A percentile compares a stretch with the other conserved stretches of the same genome.
phyloP scores from a whole-genome alignment of 2,797 vertebrate genomes.

The Melanotaenia parkinsoni region DNA sequence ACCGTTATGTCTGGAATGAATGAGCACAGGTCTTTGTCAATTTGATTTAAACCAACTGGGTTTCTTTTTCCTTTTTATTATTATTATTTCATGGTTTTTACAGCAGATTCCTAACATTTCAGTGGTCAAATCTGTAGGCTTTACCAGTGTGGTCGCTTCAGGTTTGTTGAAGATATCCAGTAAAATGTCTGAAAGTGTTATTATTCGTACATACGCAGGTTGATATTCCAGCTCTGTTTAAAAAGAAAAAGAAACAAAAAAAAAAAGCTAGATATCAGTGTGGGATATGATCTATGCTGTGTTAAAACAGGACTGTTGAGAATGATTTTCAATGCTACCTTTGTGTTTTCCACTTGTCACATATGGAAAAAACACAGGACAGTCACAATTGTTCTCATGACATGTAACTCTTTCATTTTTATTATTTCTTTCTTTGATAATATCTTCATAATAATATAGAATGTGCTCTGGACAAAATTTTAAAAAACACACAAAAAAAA shows the following conservation, averaged over 20 bases:
- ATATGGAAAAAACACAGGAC: conserved; percentile 54
- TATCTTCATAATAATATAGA: conserved; percentile 53
- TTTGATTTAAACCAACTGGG: conserved; percentile 52
- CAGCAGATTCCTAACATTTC: conserved; percentile 69
- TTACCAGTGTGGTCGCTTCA: conserved; percentile 18
- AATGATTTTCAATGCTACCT: conserved; percentile 54
- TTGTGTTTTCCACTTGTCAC: conserved; percentile 58
- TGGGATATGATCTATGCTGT: conserved; percentile 55
- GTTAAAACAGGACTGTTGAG: conserved; percentile 36
- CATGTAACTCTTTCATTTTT: conserved; percentile 51
- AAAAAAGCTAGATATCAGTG: conserved; percentile 32
- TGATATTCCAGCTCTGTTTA: conserved; percentile 41
- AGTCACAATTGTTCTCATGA: conserved; percentile 30
- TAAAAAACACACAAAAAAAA: conserved; percentile 10
- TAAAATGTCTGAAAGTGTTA: conserved; percentile 59
- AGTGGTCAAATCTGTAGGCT: conserved; percentile 44
- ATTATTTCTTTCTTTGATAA: conserved; percentile 44
- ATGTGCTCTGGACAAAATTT: conserved; percentile 63
- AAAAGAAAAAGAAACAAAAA: conserved; percentile 9
- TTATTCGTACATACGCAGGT: conserved; percentile 33
- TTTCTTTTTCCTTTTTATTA: conserved; percentile 20
- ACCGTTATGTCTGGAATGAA: conserved; percentile 47
- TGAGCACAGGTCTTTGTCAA: conserved; percentile 54
- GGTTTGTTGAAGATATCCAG: conserved; percentile 44
- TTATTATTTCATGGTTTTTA: conserved; percentile 24